Base-by-base conservation (phyloP, 64 coral and sea anemone genomes). In the Acropora tenuis region DNA sequence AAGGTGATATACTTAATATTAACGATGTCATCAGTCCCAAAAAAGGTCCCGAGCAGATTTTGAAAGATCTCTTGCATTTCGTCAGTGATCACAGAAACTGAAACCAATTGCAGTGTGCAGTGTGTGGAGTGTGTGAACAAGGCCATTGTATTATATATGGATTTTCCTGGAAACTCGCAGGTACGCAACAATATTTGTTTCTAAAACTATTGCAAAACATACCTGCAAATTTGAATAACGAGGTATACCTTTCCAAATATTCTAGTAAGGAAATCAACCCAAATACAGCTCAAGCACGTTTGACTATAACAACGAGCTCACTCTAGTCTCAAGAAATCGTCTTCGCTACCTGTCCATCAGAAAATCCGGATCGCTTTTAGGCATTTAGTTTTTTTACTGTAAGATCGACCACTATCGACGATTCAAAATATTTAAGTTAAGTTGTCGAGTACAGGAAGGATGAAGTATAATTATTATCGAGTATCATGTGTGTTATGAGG, bases 1-100 rank as follows among this genome's bases (percentile, higher is more conserved):
- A 85, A 85, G 82, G 82, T 85, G 82, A 85, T 85, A 78, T 85
- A 69, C 50, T 69, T 48, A 85, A 85, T 85, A 85, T 85, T 85
- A 85, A 85, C 66, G 68, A 85, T 85, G 82, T 85, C 82, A 85
- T 71, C 65, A 85, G 63, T 48, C 82, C 82, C 65, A 85, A 85
- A 85, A 71, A 85, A 72, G 82, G 48, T 61, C 50, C 68, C 18
- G 80, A 17, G 12, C 13, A 84, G 41, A 60, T 85, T 44, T 71
- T 49, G 15, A 17, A 20, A 71, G 65, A 85, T 85, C 59, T 45
- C 4, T 13, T 30, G 43, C 6, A 58, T 85, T 61, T 61, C 82
- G 82, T 85, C 61, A 85, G 82, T 69, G 45, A 46, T 49, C 6
- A 8, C 18, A 71, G 1, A n/a, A 20, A 49, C 49, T n/a, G 45